Base-by-base conservation (phyloP, 1,140 invertebrate genomes). In the Hypsibius dujardini region DNA sequence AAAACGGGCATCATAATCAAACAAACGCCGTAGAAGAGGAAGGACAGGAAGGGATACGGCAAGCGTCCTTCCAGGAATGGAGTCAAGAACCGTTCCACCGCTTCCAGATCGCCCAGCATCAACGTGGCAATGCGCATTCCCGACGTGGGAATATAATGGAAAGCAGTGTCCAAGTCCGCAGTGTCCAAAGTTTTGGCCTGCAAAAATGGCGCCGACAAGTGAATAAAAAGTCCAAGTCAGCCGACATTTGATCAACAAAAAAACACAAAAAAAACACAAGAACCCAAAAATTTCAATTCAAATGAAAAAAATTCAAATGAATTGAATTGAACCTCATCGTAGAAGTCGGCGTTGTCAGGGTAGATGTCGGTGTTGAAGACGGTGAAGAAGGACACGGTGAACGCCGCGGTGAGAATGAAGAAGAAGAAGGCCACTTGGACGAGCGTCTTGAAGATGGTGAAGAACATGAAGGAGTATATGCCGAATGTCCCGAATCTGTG, bases 81-180 rank as follows among this genome's bases (percentile, higher is more conserved):
- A 7, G 42, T 7, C 12, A 67, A 42, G 42, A 67, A 67, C 3
- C 62, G 62, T 67, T 67, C 62, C 12, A 67, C 12, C 3, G 62
- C 62, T 67, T 67, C 62, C 42, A 67, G 42, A 42, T 67, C 62
- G 12, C 62, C 62, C 42, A 67, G 62, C 62, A 67, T 67, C 12
- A 67, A 42, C 62, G 62, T 15, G 3, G 62, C 62, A 7, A 67
- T 42, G 12, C 62, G 12, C 12, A 67, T 42, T 45, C 12, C 62
- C 7, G 62, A 67, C 12, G 62, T 67, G 3, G 12, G 12, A 3
- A 67, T 3, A 7, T 3, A 15, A 3, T 42, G 12, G 62, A 15
- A 42, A 15, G 62, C 45, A 12, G 62, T 67, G 12, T 45, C 12
- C 12, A 67, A 42, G 3, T 67, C 62, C 7, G 12, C 62, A 7